These are phyloP conservation scores for Gymnocheta viridis DNA, from an alignment of 2,888 invertebrate species.

Conservation along the genomic window DNA sequence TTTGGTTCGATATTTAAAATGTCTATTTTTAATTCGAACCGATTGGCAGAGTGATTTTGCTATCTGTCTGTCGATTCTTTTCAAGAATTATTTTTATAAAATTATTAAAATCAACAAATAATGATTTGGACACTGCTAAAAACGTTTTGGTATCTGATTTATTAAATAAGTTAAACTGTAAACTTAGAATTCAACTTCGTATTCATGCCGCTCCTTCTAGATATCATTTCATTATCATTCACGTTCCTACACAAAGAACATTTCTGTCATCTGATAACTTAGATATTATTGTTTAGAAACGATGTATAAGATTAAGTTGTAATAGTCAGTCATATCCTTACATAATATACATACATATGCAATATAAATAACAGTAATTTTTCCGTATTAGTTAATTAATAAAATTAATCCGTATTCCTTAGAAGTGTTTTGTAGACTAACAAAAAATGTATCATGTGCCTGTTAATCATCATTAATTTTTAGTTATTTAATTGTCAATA, in stretches of 20 bases:
- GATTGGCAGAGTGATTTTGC: too few relatives aligned
- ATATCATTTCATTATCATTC: background rate
- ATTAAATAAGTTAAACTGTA: background rate
- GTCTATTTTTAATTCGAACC: too few relatives aligned
- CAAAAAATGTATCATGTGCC: background rate
- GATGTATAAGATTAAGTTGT: background rate
- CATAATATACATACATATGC: background rate
- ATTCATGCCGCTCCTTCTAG: background rate
- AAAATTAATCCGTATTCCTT: background rate
- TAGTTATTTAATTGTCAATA: conserved; percentile 21
- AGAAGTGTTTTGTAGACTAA: conserved; percentile 2
- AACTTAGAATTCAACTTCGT: background rate
- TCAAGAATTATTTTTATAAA: too few relatives aligned
- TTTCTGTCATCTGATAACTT: background rate
- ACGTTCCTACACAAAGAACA: background rate
- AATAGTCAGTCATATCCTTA: background rate
- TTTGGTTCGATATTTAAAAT: too few relatives aligned
- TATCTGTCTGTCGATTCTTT: too few relatives aligned
- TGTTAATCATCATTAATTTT: conserved; percentile 20
- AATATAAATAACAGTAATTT: conserved; percentile 14
- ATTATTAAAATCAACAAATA: too few relatives aligned
- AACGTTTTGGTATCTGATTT: background rate
- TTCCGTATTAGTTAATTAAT: background rate
- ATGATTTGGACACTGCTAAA: too few relatives aligned
- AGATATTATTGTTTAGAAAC: background rate